phyloP scores from a whole-genome alignment of 2,888 invertebrate genomes.

The Hydraecia micacea region DNA sequence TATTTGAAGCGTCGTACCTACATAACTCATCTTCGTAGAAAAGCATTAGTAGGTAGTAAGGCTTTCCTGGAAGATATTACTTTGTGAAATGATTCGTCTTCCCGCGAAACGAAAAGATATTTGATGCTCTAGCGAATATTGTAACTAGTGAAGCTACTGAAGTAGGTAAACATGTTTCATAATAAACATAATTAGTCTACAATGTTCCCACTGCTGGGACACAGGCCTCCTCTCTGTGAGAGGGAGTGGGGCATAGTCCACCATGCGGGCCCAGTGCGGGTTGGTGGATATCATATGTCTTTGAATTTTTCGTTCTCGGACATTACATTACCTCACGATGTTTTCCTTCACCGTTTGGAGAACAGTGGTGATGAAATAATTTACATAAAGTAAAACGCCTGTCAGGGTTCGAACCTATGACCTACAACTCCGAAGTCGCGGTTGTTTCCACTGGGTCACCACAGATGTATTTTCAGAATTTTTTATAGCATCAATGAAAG shows the following conservation, averaged over 20 bases:
- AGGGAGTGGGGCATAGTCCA: no score
- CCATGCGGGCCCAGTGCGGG: not conserved
- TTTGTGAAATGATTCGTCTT: conserved; percentile 4
- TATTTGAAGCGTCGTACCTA: conserved; percentile 13
- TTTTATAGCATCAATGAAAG: not conserved
- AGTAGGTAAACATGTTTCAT: not conserved
- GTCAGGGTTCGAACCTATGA: not conserved
- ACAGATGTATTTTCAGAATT: not conserved
- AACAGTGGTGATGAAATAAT: not conserved
- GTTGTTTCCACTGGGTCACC: no score
- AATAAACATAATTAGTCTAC: no score
- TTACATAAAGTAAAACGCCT: not conserved
- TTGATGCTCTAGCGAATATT: not conserved
- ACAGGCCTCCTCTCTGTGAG: no score
- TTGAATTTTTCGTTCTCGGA: not conserved
- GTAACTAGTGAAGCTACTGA: not conserved
- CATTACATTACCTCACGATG: no score
- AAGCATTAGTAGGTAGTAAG: not conserved
- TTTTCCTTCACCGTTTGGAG: not conserved
- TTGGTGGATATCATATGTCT: not conserved
- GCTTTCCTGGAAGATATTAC: conserved; percentile 14
- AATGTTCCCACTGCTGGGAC: no score
- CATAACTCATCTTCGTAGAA: not conserved
- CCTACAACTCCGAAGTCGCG: not conserved
- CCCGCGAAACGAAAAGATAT: not conserved